phyloP scores from a whole-genome alignment of 2,797 vertebrate genomes.

The Rhadinocentrus ornatus region DNA sequence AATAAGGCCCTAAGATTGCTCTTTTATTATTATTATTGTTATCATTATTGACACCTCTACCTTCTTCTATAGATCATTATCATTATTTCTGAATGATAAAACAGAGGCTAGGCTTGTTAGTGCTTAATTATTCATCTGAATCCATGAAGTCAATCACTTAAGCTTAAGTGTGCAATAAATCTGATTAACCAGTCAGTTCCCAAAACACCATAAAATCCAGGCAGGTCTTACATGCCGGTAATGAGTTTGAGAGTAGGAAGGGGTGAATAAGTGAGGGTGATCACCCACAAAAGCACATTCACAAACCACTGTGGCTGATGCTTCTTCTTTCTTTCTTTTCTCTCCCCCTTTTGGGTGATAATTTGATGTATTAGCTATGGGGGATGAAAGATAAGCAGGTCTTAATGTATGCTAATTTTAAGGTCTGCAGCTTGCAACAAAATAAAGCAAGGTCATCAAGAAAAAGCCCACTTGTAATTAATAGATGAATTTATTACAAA shows the following conservation, averaged over 20 bases:
- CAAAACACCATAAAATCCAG: constrained; percentile 83
- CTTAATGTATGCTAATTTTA: constrained; percentile 80
- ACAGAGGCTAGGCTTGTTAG: constrained; percentile 79
- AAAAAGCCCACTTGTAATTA: constrained; percentile 71
- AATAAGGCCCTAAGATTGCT: constrained; percentile 7
- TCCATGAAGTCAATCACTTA: constrained; percentile 85
- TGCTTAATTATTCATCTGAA: constrained; percentile 85
- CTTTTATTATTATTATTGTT: not conserved
- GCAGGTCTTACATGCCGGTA: constrained; percentile 78
- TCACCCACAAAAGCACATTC: constrained; percentile 54
- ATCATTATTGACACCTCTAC: constrained; percentile 67
- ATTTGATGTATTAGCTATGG: constrained; percentile 76
- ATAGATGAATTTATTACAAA: constrained; percentile 75
- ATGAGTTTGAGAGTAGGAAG: constrained; percentile 75
- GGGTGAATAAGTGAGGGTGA: constrained; percentile 61
- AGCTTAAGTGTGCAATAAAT: constrained; percentile 85
- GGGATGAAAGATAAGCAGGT: constrained; percentile 76
- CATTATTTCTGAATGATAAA: constrained; percentile 75
- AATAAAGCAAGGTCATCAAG: constrained; percentile 78
- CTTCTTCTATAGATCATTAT: constrained; percentile 68
- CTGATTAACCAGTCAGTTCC: constrained; percentile 84
- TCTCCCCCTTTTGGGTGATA: constrained; percentile 46
- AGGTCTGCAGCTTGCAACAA: constrained; percentile 68
- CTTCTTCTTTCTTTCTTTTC: constrained; percentile 4
- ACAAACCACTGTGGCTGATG: constrained; percentile 45